A percentile compares a stretch with the other conserved stretches of the same genome.
phyloP scores from a whole-genome alignment of 2,888 invertebrate genomes.

The Eledone cirrhosa region DNA sequence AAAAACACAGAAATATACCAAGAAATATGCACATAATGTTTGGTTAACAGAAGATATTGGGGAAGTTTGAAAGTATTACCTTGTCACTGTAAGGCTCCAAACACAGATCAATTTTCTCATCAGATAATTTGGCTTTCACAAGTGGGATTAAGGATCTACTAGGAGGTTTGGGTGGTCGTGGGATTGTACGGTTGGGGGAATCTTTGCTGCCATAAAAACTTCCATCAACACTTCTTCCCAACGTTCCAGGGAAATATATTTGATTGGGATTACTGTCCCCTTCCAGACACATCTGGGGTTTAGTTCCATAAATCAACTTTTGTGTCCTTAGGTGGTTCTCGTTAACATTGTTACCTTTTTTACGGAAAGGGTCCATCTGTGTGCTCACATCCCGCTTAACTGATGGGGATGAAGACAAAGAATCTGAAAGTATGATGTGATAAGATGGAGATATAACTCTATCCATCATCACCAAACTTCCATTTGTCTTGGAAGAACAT shows the following conservation, averaged over 20 bases:
- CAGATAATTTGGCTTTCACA: constrained; percentile 59
- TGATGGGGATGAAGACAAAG: constrained; percentile 3
- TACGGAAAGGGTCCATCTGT: constrained; percentile 19
- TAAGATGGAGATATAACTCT: constrained; percentile 24
- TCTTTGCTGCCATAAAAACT: constrained; percentile 21
- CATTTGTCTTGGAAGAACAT: constrained; percentile 22
- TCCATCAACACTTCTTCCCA: constrained; percentile 4
- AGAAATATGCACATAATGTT: no score
- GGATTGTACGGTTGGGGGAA: constrained; percentile 19
- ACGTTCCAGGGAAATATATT: constrained; percentile 17
- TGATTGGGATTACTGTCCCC: constrained; percentile 2
- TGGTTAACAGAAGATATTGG: no score
- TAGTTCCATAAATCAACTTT: constrained; percentile 17
- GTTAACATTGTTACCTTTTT: not conserved
- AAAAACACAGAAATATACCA: no score
- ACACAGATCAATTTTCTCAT: constrained; percentile 63
- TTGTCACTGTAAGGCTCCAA: constrained; percentile 62
- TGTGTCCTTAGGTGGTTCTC: constrained; percentile 20
- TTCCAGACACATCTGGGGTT: not conserved
- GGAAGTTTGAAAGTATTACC: constrained; percentile 40
- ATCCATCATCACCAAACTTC: constrained; percentile 11
- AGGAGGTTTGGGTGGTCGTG: constrained; percentile 27
- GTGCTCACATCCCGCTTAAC: constrained; percentile 24
- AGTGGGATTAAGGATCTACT: constrained; percentile 57
- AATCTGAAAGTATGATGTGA: constrained; percentile 23